These are phyloP conservation scores for Oxystoma pomonae DNA, from an alignment of 2,888 invertebrate genomes.

Conservation along the genomic window DNA sequence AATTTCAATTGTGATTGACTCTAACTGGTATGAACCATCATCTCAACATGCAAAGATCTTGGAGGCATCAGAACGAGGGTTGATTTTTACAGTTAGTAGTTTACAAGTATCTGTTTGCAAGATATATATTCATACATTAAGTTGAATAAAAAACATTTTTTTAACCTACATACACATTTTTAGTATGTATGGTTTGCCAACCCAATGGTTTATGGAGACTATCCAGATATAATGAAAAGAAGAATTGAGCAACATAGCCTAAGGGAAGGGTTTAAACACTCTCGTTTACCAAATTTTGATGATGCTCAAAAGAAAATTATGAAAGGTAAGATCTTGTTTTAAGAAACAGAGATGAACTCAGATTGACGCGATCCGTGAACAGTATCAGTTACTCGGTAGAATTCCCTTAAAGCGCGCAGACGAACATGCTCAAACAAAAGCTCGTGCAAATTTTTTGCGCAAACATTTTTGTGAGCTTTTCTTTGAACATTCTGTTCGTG, in stretches of 20 bases:
- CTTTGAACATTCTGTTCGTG: no score
- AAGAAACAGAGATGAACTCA: no score
- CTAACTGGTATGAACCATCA: conserved; percentile 20
- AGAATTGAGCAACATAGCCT: conserved; percentile 14
- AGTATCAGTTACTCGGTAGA: no score
- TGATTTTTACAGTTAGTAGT: conserved; percentile 19
- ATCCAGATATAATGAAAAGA: conserved; percentile 20
- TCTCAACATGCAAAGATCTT: conserved; percentile 18
- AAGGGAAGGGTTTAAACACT: conserved; percentile 16
- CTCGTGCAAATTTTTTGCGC: no score
- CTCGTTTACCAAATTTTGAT: conserved; percentile 18
- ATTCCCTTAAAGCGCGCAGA: no score
- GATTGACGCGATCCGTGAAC: no score
- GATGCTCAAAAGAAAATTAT: conserved; percentile 18
- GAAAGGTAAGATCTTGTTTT: conserved; percentile 13
- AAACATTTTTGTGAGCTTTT: no score
- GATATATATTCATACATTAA: no score
- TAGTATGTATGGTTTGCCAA: conserved; percentile 23
- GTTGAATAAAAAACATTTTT: no score
- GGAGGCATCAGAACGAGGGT: conserved; percentile 16
- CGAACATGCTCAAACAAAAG: no score
- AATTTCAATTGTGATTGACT: conserved; percentile 19
- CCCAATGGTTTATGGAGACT: conserved; percentile 19
- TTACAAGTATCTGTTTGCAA: no score
- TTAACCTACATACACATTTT: no score